A percentile compares a stretch with the other conserved stretches of the same genome.
These are phyloP conservation scores for Limnephilus marmoratus DNA, from an alignment of 2,888 invertebrate species.

Conservation along the genomic window DNA sequence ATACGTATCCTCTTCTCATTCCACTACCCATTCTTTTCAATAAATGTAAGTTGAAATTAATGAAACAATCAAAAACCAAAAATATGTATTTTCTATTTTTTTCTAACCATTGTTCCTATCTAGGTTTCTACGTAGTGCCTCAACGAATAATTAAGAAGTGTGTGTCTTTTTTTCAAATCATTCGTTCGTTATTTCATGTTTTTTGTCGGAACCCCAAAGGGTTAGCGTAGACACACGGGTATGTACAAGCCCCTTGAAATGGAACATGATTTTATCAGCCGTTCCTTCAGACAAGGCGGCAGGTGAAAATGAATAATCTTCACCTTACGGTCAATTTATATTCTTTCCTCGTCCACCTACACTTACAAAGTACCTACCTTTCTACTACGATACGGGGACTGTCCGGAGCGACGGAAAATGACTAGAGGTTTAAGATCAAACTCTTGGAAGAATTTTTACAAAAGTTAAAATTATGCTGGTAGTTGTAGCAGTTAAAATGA, in stretches of 20 bases:
- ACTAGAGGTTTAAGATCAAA: not conserved
- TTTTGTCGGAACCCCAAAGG: not conserved
- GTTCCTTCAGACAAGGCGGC: not conserved
- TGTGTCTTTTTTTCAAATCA: not conserved
- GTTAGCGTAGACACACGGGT: not conserved
- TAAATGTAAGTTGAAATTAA: no score
- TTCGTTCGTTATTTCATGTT: not conserved
- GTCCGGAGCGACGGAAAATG: not conserved
- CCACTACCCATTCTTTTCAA: no score
- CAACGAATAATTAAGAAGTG: not conserved
- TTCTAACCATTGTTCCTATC: no score
- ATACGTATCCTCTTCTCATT: no score
- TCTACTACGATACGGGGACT: not conserved
- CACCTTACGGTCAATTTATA: conserved; percentile 22
- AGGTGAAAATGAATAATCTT: conserved; percentile 29
- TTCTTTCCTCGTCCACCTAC: conserved; percentile 7
- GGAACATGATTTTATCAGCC: conserved; percentile 33
- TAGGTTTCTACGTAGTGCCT: no score
- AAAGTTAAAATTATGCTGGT: not conserved
- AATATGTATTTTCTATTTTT: no score
- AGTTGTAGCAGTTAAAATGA: no score
- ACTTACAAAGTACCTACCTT: not conserved
- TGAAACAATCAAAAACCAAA: no score
- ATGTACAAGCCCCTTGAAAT: conserved; percentile 6
- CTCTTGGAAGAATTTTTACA: not conserved